Evolutionary conservation across 2,797 vertebrate species (phyloP), one percentile per base, ranked within the genome.

Genomic region (Silurus lanzhouensis): DNA sequence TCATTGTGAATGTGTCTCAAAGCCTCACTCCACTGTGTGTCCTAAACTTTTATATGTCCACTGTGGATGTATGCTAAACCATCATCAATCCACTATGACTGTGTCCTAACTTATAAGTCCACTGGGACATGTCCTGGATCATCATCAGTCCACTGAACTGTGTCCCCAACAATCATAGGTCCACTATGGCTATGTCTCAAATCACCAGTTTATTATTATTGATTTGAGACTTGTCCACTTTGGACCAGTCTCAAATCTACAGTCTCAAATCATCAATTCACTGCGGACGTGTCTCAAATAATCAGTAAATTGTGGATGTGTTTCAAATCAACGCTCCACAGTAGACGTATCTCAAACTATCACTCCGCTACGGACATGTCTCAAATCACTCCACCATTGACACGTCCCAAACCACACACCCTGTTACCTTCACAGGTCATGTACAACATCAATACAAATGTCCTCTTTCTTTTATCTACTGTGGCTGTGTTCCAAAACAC

Each of bases 401-500:
- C 4, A 0, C 20, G 38, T 46, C 20, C 6, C 78, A 81, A 27
- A 27, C 63, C 61, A 27, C 67, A 58, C 55, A 61, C 58, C 58
- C 15, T 83, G 20, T 14, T 63, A n/a, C n/a, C 68, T 55, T 64
- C 8, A 74, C 46, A 27, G 19, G 70, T 19, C 81, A 70, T 25
- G 7, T 38, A 58, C 6, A 25, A 17, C 19, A 10, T 22, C 19
- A 44, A 17, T 17, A 15, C 27, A 71, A 31, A 31, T 22, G n/a
- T 31, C 20, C 44, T 27, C 44, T 19, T 7, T 44, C 12, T 20
- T 15, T n/a, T 12, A 3, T 58, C 6, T 4, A 44, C 2, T 14
- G 6, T 15, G 52, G 66, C 52, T 70, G 67, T n/a, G 66, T 70
- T 57, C 81, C 67, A 70, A 82, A 70, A 31, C 67, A 60, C 55